Base-by-base conservation (phyloP, 1,140 invertebrate genomes). In the Subanguina moxae region DNA sequence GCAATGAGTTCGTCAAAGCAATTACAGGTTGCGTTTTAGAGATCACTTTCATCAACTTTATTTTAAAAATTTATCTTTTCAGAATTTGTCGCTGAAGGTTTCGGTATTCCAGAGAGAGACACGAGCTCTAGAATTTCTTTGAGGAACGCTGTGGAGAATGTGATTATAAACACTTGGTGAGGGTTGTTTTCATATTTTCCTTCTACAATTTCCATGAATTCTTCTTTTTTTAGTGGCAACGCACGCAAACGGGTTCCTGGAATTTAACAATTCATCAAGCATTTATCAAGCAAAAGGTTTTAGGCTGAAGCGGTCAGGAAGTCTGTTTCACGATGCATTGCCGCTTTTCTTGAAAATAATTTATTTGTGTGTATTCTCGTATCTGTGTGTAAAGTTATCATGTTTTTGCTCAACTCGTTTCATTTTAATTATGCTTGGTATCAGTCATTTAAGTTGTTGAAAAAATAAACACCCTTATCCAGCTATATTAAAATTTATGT, bases 21-120 rank as follows among this genome's bases (percentile, higher is more conserved):
- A 52, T 52, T 15, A 52, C 48, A 52, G 48, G 48, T 45, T 21
- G 48, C 8, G n/a, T 52, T 52, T 25, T 52, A 3, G 32, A 38
- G 32, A 38, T 38, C 11, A 38, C 23, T 52, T 52, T 52, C 3
- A 52, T 3, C 48, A 8, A 52, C n/a, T 15, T 52, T 52, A 38
- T 52, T 52, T 52, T 52, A 15, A 52, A 52, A 52, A 19, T 25
- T n/a, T 45, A 52, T 52, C n/a, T 52, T 52, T 45, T 45, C 43
- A 52, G 48, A 52, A 52, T 52, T 52, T 25, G 23, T 52, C 15
- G 48, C 48, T 15, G 48, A 52, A 15, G n/a, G 48, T 25, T 52
- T 52, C 15, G 48, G 48, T 21, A 52, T 52, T 52, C n/a, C 48
- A 25, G 48, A 52, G 17, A 52, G 48, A 7, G 48, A 52, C 17